Base-by-base conservation (phyloP, 1,140 invertebrate genomes). In the Microplitis demolitor region DNA sequence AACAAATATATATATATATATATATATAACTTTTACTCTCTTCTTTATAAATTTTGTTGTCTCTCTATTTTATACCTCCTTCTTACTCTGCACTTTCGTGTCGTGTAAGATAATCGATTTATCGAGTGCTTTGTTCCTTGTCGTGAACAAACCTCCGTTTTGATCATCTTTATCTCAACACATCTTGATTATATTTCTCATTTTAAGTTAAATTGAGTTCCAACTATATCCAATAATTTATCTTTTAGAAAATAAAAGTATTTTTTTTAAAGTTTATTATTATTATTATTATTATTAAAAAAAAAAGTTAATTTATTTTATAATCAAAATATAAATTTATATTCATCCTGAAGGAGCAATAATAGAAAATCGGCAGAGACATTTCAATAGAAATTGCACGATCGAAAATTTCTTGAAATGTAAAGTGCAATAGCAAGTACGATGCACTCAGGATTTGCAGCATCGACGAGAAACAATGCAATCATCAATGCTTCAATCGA, bases 391-490 rank as follows among this genome's bases (percentile, higher is more conserved):
- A 4, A 83, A 81, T 61, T 61, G 14, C 58, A 31, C 58, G 58
- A 61, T 61, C 16, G 58, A 13, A 61, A 31, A 33, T 61, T 33
- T 24, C 14, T 61, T 33, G 58, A 61, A 61, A 79, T 79, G 78
- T 76, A 79, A 82, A 83, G 80, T 82, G 79, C 80, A 82, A 79
- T 78, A 68, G 71, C 71, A 11, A 74, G 72, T 72, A 69, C 71
- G 66, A 73, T 13, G 56, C 77, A 78, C 78, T 76, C 73, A 81
- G 73, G 78, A 74, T 78, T 73, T 78, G 79, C 82, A 81, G 81
- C 82, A 77, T 84, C 78, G 78, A 78, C 81, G 82, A 83, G 79
- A 84, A 82, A 83, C 82, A 84, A 84, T 84, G 78, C 80, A 80
- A 79, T 79, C 78, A 78, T 83, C 79, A 78, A 74, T 68, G 74